Evolutionary conservation across 2,113 vertebrate species (phyloP), one percentile per base, ranked within the genome.

Genomic region (Etheostoma cragini): DNA sequence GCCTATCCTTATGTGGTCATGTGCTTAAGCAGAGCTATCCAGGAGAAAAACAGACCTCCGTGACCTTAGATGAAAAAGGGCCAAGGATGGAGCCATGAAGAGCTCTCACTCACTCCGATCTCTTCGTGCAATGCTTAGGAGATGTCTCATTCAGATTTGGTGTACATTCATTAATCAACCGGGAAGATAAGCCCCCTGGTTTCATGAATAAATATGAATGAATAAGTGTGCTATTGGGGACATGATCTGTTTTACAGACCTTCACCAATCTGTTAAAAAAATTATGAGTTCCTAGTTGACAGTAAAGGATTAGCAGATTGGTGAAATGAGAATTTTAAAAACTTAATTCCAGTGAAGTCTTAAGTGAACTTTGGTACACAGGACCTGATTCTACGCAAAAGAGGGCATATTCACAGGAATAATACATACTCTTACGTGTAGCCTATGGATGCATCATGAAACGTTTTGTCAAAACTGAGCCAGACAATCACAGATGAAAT

Each of bases 1-100:
- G 83, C 93, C 88, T 93, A 87, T 90, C 95, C 95, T 94, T 95
- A 95, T 95, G 95, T 95, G 94, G 95, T 93, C 91, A 94, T 94
- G 89, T 82, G 85, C 81, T 89, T 65, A 16, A 76, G 86, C 85
- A 69, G 78, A 88, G 84, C 86, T 72, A 80, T 90, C 89, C 89
- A 91, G 84, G 85, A 85, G 91, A 91, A 60, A 84, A 81, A 73
- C 82, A 78, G 87, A 91, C 88, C 86, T 85, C 80, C 47, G n/a
- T 77, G 85, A 86, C 89, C 89, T 76, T 78, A 62, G 53, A 80
- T 73, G 79, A 88, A 82, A 80, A 80, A 63, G 70, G 54, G 69
- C 81, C 80, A 72, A 87, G 81, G 84, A 91, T 84, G 86, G 86
- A 87, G 82, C 69, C 16, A 38, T 68, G 64, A 66, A 22, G 83